A percentile compares a stretch with the other conserved stretches of the same genome.
Conservation (phyloP, 2,113 vertebrate genomes). For the Psittacus erithacus region DNA sequence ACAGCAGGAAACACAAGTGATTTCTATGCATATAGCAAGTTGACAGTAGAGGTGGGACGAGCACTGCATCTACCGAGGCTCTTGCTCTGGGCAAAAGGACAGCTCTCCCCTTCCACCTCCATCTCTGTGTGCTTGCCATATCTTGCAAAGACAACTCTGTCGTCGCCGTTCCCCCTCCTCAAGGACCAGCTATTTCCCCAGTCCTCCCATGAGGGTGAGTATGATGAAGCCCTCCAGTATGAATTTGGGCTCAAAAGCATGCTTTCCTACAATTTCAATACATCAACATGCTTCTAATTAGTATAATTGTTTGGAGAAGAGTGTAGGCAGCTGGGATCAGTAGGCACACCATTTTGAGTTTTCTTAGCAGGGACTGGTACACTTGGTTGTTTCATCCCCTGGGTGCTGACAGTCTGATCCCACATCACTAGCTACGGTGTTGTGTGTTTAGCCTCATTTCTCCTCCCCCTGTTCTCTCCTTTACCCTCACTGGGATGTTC, state of each 20-base stretch:
- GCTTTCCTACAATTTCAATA: not conserved
- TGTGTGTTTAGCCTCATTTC: not conserved
- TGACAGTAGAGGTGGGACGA: not conserved
- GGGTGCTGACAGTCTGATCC: not conserved
- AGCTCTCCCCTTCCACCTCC: not conserved
- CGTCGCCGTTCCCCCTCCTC: fast-evolving
- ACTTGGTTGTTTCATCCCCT: not conserved
- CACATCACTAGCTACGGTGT: not conserved
- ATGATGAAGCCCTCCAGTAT: not conserved
- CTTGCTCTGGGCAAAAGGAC: not conserved
- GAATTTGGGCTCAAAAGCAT: not conserved
- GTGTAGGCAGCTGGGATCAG: not conserved
- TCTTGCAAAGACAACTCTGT: not conserved
- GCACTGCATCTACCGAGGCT: not conserved
- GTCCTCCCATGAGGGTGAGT: not conserved
- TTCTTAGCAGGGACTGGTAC: not conserved
- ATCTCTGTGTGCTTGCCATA: fast-evolving
- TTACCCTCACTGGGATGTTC: not conserved
- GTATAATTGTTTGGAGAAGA: not conserved
- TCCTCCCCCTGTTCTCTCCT: not conserved
- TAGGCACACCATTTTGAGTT: not conserved
- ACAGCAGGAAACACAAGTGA: not conserved
- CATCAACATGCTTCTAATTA: not conserved
- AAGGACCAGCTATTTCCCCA: fast-evolving
- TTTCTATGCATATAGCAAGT: not conserved